Percentiles rank a stretch among this genome's conserved stretches.
Evolutionary conservation across 2,113 vertebrate genomes (phyloP).

Genomic region (Megaceryle torquata): DNA sequence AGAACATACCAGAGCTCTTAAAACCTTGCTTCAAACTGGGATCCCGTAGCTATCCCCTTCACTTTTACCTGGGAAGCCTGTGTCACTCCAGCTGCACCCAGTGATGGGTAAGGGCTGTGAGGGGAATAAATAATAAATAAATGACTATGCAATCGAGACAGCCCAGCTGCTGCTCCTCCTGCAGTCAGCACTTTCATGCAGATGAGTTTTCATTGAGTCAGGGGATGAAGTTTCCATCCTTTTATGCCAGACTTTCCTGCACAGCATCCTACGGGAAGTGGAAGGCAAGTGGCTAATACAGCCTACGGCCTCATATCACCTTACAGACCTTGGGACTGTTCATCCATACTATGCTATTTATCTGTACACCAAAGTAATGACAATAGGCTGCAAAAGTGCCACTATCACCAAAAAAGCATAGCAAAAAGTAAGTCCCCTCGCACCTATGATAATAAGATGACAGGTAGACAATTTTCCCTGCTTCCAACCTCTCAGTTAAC

Average conservation of each 20-base stretch:
- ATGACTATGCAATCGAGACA: rapidly evolving
- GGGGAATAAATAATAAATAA: neutral
- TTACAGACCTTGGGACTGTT: neutral
- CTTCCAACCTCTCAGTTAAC: neutral
- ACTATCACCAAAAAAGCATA: neutral
- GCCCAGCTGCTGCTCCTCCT: neutral
- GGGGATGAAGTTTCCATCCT: neutral
- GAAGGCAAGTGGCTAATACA: neutral
- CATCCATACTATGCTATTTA: neutral
- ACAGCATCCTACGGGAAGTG: neutral
- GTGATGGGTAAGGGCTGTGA: rapidly evolving
- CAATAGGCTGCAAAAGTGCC: neutral
- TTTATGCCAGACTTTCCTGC: neutral
- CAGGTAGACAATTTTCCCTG: neutral
- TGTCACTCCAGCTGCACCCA: neutral
- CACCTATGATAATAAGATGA: rapidly evolving
- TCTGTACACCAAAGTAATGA: neutral
- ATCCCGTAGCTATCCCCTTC: neutral
- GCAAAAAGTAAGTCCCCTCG: neutral
- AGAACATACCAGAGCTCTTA: neutral
- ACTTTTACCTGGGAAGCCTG: neutral
- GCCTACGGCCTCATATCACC: neutral
- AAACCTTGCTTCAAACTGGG: neutral
- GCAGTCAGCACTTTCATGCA: neutral
- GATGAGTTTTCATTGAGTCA: neutral